Base-by-base conservation (phyloP, 2,113 vertebrate genomes). In the Phrynosoma platyrhinos region DNA sequence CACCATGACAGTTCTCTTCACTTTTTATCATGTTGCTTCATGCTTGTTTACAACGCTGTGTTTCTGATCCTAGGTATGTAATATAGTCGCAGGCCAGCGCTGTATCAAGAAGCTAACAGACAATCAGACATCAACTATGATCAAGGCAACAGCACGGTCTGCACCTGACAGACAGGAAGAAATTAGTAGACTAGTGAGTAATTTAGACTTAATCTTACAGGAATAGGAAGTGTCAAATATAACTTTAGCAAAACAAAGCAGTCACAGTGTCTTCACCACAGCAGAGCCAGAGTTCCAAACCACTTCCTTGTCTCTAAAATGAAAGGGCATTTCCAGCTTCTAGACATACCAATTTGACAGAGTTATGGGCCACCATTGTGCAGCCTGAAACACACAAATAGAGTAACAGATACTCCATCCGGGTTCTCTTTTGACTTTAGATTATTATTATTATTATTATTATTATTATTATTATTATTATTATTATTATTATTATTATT, bases 41-140 rank as follows among this genome's bases (percentile, higher is more conserved):
- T 27, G 0, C 32, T 1, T 9, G 72, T 68, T 69, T 69, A 81
- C 75, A 72, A 36, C 36, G 7, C 79, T 90, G 42, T 89, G 52
- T 79, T 91, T 16, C 0, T 42, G 72, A 40, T 78, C 25, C 58
- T 86, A 99, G 99, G 99, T 99, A 82, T 99, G 99, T 95, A 99
- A 99, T 92, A 99, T 99, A 1, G 99, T 99, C 85, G 99, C 99
- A 3, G 99, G 99, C 78, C 99, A 99, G 95, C 95, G 99, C 52
- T 99, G 99, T 82, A 99, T 99, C 93, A 99, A 99, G 96, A 99
- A 99, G 88, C 97, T 99, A 12, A 99, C 99, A 0, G 99, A 99
- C 97, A 99, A 99, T 97, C 99, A 99, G 93, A 99, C 99, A 0
- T 99, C 99, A 0, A 99, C 99, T 7, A 99, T 99, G 99, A 99